Evolutionary conservation across 2,113 vertebrate genomes (phyloP).

Genomic region (Catharus bicknelli): DNA sequence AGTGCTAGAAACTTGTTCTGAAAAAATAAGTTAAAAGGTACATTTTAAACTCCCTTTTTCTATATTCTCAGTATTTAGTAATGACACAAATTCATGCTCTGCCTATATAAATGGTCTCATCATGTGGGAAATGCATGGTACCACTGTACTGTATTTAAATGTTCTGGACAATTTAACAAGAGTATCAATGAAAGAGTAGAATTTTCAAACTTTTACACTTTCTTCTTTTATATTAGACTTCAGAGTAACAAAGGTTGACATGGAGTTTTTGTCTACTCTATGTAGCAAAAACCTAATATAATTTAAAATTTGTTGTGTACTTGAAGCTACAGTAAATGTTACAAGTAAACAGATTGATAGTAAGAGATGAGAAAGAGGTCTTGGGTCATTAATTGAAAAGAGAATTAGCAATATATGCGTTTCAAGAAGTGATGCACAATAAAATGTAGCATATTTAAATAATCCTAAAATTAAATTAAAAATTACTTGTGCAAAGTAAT

Average conservation of each 20-base stretch:
- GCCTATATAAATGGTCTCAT: background rate
- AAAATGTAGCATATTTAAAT: background rate
- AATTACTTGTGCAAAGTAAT: background rate
- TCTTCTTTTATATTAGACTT: background rate
- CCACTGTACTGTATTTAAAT: background rate
- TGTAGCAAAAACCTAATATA: slow-evolving; percentile 55
- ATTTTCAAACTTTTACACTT: background rate
- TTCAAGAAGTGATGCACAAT: background rate
- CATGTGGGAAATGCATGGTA: background rate
- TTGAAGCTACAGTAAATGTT: slow-evolving; percentile 67
- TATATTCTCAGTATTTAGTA: background rate
- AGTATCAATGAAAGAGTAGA: background rate
- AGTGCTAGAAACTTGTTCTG: background rate
- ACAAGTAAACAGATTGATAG: slow-evolving; percentile 39
- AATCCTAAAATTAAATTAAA: background rate
- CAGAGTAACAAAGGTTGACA: background rate
- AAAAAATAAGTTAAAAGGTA: background rate
- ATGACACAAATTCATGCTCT: background rate
- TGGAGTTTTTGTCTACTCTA: slow-evolving; percentile 38
- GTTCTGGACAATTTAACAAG: background rate
- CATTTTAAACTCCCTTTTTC: background rate
- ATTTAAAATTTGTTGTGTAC: slow-evolving; percentile 54
- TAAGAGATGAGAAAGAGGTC: slow-evolving; percentile 2
- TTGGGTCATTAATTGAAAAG: background rate
- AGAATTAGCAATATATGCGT: background rate